Conservation (phyloP, 2,888 invertebrate species). For the Nipponacmea schrenckii region DNA sequence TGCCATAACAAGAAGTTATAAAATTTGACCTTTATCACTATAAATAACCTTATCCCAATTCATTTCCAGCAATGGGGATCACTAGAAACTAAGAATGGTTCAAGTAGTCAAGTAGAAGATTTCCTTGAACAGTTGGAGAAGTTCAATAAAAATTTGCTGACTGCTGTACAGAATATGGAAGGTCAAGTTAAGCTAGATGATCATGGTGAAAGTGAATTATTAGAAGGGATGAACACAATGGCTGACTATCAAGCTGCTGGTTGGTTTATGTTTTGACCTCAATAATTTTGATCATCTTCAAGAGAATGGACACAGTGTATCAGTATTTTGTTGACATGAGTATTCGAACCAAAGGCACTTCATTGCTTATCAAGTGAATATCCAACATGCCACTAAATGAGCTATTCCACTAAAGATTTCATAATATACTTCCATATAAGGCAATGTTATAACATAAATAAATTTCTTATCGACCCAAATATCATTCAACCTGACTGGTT, state of each 20-base stretch:
- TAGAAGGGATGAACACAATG: constrained; percentile 61
- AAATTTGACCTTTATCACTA: not conserved
- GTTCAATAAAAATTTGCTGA: constrained; percentile 61
- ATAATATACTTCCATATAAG: too few species aligned
- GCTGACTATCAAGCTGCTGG: constrained; percentile 65
- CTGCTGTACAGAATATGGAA: constrained; percentile 65
- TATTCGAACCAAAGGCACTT: too few species aligned
- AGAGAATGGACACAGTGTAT: too few species aligned
- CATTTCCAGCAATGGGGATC: constrained; percentile 62
- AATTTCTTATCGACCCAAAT: too few species aligned
- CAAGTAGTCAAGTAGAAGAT: constrained; percentile 61
- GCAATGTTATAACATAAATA: too few species aligned
- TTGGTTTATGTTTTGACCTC: constrained; percentile 34
- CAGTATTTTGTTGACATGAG: too few species aligned
- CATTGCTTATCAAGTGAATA: too few species aligned
- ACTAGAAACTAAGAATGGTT: constrained; percentile 48
- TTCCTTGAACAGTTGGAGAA: constrained; percentile 67
- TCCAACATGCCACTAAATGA: too few species aligned
- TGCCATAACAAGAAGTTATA: not conserved
- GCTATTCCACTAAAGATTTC: too few species aligned
- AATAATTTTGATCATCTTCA: too few species aligned
- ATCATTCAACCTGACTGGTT: too few species aligned
- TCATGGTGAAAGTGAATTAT: constrained; percentile 58
- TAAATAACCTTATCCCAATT: not conserved
- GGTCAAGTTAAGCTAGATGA: constrained; percentile 66